Conservation (phyloP, 37 sponge, comb jelly and placozoan genomes). For the Chondrosia reniformis region DNA sequence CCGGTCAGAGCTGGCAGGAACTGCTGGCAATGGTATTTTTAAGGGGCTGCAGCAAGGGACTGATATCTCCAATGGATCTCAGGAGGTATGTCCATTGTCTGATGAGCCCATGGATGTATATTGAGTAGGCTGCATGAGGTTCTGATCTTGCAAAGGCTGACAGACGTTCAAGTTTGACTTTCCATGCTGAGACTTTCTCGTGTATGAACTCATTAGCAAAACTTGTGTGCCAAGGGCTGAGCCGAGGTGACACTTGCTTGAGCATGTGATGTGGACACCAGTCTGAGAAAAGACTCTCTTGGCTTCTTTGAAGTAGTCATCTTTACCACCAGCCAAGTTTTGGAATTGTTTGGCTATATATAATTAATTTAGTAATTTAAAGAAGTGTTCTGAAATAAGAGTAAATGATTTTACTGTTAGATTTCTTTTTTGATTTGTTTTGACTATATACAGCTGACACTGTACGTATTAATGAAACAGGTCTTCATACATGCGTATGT, state of each 20-base stretch:
- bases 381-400: no score
- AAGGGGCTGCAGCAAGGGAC: neutral
- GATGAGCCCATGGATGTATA: neutral
- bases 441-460: no score
- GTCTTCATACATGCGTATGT: no score
- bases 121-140: neutral
- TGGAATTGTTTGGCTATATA: neutral
- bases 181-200: neutral
- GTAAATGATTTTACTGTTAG: no score
- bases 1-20: neutral
- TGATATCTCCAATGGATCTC: neutral
- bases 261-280: neutral
- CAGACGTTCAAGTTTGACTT: neutral
- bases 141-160: neutral
- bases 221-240: neutral
- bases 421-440: no score
- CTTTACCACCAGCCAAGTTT: constrained; percentile 1
- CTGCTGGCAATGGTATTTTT: neutral
- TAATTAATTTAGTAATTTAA: no score
- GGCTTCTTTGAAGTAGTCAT: neutral
- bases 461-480: no score
- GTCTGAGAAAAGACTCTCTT: neutral
- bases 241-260: neutral
- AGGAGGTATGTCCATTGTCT: neutral
- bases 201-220: neutral